phyloP scores from a whole-genome alignment of 2,113 vertebrate genomes.

The Falco punctatus region DNA sequence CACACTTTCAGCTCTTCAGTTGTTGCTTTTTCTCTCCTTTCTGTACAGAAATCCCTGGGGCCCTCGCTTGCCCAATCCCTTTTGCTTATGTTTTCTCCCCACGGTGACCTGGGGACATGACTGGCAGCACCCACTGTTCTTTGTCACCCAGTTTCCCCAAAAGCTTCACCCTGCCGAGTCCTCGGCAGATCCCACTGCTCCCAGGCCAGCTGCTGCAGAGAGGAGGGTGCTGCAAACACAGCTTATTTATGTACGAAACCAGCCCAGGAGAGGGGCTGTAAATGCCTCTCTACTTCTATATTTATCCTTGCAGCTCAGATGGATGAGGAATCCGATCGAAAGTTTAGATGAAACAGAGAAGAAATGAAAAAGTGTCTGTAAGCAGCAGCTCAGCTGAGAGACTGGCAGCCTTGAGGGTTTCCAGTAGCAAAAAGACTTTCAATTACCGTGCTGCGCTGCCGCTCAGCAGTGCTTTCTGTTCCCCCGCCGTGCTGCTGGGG shows the following conservation, averaged over 20 bases:
- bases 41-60: not conserved
- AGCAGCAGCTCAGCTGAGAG: not conserved
- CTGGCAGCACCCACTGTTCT: not conserved
- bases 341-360: not conserved
- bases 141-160: not conserved
- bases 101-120: not conserved
- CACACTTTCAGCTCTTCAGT: not conserved
- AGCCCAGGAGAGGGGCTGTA: not conserved
- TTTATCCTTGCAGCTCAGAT: not conserved
- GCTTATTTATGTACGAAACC: not conserved
- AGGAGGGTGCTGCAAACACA: not conserved
- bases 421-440: not conserved
- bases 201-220: not conserved
- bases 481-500: rapidly evolving
- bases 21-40: not conserved
- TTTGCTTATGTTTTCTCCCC: not conserved
- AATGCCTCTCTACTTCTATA: slow-evolving; percentile 19
- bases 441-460: not conserved
- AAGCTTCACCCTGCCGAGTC: not conserved
- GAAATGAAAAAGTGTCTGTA: not conserved
- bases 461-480: not conserved
- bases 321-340: not conserved
- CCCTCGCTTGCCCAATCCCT: not conserved
- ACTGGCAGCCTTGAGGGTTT: not conserved
- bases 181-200: not conserved